Base-by-base conservation (phyloP, 1,140 invertebrate genomes). In the Dinoponera quadriceps region DNA sequence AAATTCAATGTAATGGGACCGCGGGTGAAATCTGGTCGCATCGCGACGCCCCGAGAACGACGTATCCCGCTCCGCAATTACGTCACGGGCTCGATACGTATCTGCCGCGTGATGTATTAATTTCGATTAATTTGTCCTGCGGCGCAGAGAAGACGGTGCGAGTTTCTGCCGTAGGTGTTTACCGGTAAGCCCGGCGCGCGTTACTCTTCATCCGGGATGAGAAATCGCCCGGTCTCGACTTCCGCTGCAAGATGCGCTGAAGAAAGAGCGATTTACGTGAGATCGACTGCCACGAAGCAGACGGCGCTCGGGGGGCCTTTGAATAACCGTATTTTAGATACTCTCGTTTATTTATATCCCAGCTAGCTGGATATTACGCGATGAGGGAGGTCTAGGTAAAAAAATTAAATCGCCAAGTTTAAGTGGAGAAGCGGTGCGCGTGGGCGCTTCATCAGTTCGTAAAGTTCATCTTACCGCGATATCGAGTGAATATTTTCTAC, bases 201-300 rank as follows among this genome's bases (percentile, higher is more conserved):
- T 78, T 83, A 65, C 74, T 78, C 82, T 83, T 83, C 73, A 83
- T 83, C 74, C 82, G 20, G 27, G 57, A 78, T 83, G 82, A 83
- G 62, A 83, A 83, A 83, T 83, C 75, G 54, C 57, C 74, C 57
- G 27, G 51, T 63, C 57, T 80, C 54, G 65, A 83, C 51, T 78
- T 78, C 75, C 65, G 75, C 62, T 83, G 62, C 60, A n/a, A 78
- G 68, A 60, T 54, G 27, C 55, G 59, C 65, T 51, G 63, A 29
- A 80, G 78, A 80, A 72, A 81, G 68, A 84, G 82, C 82, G 62
- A 84, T 84, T 84, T 84, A 84, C 66, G 75, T 59, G 51, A 71
- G 54, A 71, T 80, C 63, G 63, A 69, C 49, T 78, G 51, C 75
- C 33, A n/a, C n/a, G n/a, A n/a, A n/a, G 38, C 2, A 5, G 29